Percentiles rank a stretch among this genome's conserved stretches.
These are phyloP conservation scores for Leucopsar rothschildi DNA, from an alignment of 2,113 vertebrate species.

Conservation along the genomic window DNA sequence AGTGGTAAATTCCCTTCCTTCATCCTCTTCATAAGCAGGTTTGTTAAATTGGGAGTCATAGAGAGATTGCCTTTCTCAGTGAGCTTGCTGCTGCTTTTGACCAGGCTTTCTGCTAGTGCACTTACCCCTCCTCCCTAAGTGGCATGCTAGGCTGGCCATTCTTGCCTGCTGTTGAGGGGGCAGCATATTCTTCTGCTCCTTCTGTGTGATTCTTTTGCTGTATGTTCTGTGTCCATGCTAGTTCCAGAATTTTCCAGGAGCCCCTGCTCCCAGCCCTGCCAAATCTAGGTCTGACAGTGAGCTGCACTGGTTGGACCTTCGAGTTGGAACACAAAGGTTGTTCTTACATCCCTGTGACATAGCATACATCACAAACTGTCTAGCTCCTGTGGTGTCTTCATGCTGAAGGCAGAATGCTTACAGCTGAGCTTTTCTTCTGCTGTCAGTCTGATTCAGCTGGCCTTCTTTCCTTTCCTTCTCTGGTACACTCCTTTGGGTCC, in stretches of 20 bases:
- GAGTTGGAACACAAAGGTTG: background rate
- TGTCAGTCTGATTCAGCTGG: background rate
- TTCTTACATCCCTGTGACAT: background rate
- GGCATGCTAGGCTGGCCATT: background rate
- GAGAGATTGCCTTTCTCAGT: background rate
- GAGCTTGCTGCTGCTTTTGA: background rate
- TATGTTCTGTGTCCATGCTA: accelerated
- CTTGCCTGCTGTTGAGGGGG: background rate
- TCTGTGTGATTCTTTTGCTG: background rate
- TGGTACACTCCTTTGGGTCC: background rate
- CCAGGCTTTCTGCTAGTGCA: background rate
- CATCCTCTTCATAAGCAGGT: background rate
- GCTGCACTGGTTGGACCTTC: background rate
- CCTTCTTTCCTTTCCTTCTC: background rate
- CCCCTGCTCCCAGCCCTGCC: background rate
- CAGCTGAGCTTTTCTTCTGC: background rate
- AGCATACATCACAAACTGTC: background rate
- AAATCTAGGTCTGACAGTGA: background rate
- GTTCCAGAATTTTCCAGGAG: background rate
- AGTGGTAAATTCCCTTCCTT: background rate
- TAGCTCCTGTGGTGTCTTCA: background rate
- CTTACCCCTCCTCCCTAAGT: background rate
- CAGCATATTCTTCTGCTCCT: background rate
- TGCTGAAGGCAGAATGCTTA: background rate
- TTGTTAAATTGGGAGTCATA: background rate